phyloP scores from a whole-genome alignment of 2,888 invertebrate genomes.

The Danaus chrysippus region DNA sequence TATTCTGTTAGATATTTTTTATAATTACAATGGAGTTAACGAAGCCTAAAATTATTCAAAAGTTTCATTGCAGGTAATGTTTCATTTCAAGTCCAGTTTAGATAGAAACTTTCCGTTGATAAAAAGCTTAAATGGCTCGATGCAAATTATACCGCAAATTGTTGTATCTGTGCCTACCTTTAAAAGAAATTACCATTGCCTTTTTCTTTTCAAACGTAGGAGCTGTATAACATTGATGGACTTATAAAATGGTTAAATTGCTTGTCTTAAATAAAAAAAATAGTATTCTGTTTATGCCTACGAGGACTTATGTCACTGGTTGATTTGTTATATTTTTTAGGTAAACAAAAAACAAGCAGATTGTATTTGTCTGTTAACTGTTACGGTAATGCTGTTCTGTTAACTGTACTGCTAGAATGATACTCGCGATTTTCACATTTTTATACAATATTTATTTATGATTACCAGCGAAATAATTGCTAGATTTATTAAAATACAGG shows the following conservation, averaged over 20 bases:
- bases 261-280: slow-evolving; percentile 62
- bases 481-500: no score
- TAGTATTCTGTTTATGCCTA: slow-evolving; percentile 47
- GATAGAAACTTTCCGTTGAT: slow-evolving; percentile 69
- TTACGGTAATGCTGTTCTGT: no score
- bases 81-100: slow-evolving; percentile 57
- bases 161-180: slow-evolving; percentile 47
- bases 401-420: no score
- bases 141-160: slow-evolving; percentile 71
- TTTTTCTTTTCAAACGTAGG: slow-evolving; percentile 47
- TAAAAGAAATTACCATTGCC: slow-evolving; percentile 48
- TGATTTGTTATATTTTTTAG: slow-evolving; percentile 30
- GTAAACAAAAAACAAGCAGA: slow-evolving; percentile 31
- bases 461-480: not conserved
- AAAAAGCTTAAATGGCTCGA: slow-evolving; percentile 72
- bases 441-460: slow-evolving; percentile 2
- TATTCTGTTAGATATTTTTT: slow-evolving; percentile 56
- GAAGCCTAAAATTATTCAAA: slow-evolving; percentile 71
- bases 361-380: no score
- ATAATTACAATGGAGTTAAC: slow-evolving; percentile 63
- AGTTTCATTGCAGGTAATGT: slow-evolving; percentile 61
- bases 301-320: slow-evolving; percentile 36
- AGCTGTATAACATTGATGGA: slow-evolving; percentile 55
- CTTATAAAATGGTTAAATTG: slow-evolving; percentile 60
- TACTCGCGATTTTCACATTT: slow-evolving; percentile 19